Base-by-base conservation (phyloP, 2,888 invertebrate species). In the Protophormia terraenovae region DNA sequence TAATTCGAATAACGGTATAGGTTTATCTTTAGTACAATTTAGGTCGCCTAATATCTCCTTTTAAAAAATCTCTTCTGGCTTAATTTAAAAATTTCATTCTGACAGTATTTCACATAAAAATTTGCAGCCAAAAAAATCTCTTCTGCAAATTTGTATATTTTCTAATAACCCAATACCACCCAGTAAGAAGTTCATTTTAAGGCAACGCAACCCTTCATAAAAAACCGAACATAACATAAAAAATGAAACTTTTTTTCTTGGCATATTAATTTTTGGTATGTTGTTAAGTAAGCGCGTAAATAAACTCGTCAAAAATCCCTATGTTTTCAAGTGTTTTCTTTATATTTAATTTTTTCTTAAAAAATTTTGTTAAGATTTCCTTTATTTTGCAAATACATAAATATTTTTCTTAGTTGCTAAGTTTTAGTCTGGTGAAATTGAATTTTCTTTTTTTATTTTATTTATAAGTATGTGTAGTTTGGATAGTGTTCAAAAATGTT, bases 401-500 rank as follows among this genome's bases (percentile, higher is more conserved):
- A n/a, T n/a, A 14, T 41, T 3, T n/a, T 50, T 45, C 16, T 2
- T 53, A 16, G 22, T 22, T 60, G 19, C n/a, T n/a, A 7, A 38
- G 62, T 62, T 41, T 62, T 38, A 22, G 6, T 29, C 41, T 64
- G 12, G 5, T 50, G 24, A 58, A 41, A 29, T 72, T 58, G 16
- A 69, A 69, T 50, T 41, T 58, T 73, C 35, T 62, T 10, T 7
- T 41, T 58, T 4, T 41, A 41, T 45, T 35, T 22, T n/a, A 14
- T 58, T 2, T 29, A 19, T 67, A 7, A 29, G 12, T 35, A 0
- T 41, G 41, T 66, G 55, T 3, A 60, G 32, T 81, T 71, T 83
- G 83, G 29, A 50, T 58, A 22, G n/a, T 50, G 35, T 83, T 83
- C 41, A 60, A 66, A 67, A 35, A 58, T 67, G 8, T 72, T 84